Evolutionary conservation across 1,140 invertebrate genomes (phyloP).

Genomic region (Calliphora vicina): DNA sequence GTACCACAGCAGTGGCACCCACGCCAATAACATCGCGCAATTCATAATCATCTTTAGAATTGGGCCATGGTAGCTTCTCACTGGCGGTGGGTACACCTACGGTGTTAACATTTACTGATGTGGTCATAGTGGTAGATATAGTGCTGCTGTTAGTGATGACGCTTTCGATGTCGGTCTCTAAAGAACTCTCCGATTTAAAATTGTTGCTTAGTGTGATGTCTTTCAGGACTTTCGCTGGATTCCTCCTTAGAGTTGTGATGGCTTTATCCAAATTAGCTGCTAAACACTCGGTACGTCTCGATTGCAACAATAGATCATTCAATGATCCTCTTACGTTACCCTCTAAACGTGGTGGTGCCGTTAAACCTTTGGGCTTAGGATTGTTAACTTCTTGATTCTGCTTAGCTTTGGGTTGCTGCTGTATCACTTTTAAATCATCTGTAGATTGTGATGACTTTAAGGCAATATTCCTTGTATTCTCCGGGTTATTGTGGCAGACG

Average conservation of each 20-base stretch:
- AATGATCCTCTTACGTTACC: constrained; percentile 16
- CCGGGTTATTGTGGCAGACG: neutral
- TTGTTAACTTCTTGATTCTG: neutral
- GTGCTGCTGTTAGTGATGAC: no score
- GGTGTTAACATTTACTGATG: constrained; percentile 43
- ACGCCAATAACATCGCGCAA: constrained; percentile 94
- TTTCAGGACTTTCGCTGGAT: neutral
- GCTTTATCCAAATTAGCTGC: neutral
- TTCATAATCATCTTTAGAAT: constrained; percentile 93
- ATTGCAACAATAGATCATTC: constrained; percentile 11
- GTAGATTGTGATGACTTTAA: neutral
- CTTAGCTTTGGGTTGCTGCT: neutral
- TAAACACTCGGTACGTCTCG: neutral
- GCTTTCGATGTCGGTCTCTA: neutral
- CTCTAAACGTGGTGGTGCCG: constrained; percentile 30
- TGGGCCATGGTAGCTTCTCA: constrained; percentile 79
- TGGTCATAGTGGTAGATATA: constrained; percentile 6
- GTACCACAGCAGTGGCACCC: constrained; percentile 95
- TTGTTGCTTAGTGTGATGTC: neutral
- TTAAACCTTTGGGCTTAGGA: neutral
- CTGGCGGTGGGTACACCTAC: constrained; percentile 41
- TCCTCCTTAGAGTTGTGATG: neutral
- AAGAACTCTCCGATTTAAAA: neutral
- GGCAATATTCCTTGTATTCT: neutral
- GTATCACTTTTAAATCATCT: constrained; percentile 14